Conservation (phyloP, 2,797 vertebrate species). For the Malacoctenus gilli region DNA sequence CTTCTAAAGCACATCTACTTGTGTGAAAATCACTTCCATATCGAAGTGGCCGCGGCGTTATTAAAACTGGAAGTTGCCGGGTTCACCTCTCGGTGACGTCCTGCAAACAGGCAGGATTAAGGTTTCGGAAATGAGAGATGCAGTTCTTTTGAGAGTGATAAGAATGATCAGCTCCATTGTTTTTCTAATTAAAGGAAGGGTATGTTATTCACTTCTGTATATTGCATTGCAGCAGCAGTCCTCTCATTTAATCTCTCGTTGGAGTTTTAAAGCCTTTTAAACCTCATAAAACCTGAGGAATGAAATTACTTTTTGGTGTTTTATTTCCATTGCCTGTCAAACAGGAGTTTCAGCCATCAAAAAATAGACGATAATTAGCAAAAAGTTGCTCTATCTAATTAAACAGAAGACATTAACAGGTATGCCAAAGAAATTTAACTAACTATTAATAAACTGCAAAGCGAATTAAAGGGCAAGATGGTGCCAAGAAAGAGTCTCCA, state of each 20-base stretch:
- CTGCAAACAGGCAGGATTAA: slow-evolving; percentile 35
- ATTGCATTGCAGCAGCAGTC: background rate
- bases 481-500: no score
- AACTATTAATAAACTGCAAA: no score
- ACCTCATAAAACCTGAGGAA: no score
- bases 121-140: slow-evolving; percentile 60
- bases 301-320: no score
- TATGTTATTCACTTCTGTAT: slow-evolving; percentile 6
- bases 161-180: slow-evolving; percentile 10
- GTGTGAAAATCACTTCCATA: slow-evolving; percentile 48
- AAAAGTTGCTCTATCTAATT: no score
- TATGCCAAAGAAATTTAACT: no score
- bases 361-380: no score
- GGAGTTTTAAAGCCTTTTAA: no score
- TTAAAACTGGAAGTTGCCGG: slow-evolving; percentile 49
- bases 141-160: slow-evolving; percentile 31
- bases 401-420: no score
- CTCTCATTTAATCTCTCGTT: background rate
- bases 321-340: no score
- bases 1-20: slow-evolving; percentile 45
- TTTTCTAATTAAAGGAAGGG: slow-evolving; percentile 21
- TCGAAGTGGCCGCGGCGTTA: slow-evolving; percentile 44
- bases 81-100: slow-evolving; percentile 44
- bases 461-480: no score
- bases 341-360: no score